phyloP scores from a whole-genome alignment of 2,113 vertebrate genomes.

The Colossoma macropomum region DNA sequence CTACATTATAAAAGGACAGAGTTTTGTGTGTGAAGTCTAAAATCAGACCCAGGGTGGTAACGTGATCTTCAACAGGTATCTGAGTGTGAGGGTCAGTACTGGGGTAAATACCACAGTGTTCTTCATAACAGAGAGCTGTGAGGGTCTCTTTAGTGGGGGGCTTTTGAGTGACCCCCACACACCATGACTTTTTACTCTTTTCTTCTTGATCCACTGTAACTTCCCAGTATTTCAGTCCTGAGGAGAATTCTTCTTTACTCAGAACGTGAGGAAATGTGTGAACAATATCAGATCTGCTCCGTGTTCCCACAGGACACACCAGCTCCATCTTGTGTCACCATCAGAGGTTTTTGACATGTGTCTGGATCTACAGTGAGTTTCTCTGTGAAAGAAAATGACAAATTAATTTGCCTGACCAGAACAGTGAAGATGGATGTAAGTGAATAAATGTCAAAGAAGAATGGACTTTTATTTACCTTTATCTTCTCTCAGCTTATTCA shows the following conservation, averaged over 20 bases:
- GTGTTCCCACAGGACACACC: background rate
- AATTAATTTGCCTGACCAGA: too few relatives aligned
- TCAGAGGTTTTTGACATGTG: background rate
- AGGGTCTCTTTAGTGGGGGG: background rate
- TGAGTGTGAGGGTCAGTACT: background rate
- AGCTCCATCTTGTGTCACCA: background rate
- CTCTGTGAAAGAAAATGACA: background rate
- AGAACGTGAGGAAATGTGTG: slow-evolving; percentile 7
- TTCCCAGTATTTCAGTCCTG: slow-evolving; percentile 38
- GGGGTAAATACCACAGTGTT: background rate
- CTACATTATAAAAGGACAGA: slow-evolving; percentile 35
- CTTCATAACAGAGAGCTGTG: slow-evolving; percentile 32
- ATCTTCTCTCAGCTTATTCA: background rate
- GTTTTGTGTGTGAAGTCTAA: background rate
- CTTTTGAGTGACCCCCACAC: slow-evolving; percentile 30
- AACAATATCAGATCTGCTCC: too few relatives aligned
- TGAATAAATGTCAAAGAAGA: background rate
- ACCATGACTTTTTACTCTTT: slow-evolving; percentile 6
- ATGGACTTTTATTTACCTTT: background rate
- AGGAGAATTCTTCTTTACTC: slow-evolving; percentile 4
- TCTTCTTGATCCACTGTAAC: background rate
- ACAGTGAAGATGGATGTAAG: background rate
- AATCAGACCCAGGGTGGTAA: background rate
- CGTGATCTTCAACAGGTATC: background rate
- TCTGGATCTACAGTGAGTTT: slow-evolving; percentile 14